Evolutionary conservation across 2,113 vertebrate genomes (phyloP), one percentile per base, ranked within the genome.

Genomic region (Phylloscopus whistleri): DNA sequence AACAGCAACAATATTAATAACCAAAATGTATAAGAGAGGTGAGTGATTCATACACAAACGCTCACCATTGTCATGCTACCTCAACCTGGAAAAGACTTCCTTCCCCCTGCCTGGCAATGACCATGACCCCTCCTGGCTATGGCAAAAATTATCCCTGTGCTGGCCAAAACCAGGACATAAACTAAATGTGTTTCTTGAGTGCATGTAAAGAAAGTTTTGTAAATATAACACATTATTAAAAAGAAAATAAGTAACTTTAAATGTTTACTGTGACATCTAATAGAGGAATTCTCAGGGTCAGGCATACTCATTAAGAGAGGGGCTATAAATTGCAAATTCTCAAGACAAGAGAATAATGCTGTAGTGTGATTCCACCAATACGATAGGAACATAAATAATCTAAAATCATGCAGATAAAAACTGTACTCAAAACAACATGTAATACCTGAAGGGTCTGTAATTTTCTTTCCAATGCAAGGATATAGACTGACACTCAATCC

Each of bases 61-160:
- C 22, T 44, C 44, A 67, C 20, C 7, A 31, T 41, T 18, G 5
- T 37, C 31, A 43, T 22, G 7, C 21, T 37, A 37, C 35, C 31
- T 31, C 6, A 22, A 7, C 8, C 3, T 23, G 35, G 30, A 58
- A 58, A 37, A 66, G 1, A 13, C 0, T 66, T 81, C 26, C 37
- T 58, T 35, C 8, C 12, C 6, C 3, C 26, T 66, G 31, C 6
- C 21, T 49, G 11, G 16, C 11, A 80, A 26, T 10, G 31, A 31
- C 2, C 31, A 31, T 27, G 13, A 5, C 6, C 9, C 8, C 2
- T 41, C 9, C 49, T 48, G 30, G 6, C n/a, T 39, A n/a, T 1
- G 3, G 30, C 11, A 80, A 64, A 56, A 80, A 27, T 33, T 73
- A 43, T 43, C 33, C 23, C 22, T 46, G 12, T 46, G 2, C 28